phyloP scores from a whole-genome alignment of 2,113 vertebrate species.

The Mixornis gularis region DNA sequence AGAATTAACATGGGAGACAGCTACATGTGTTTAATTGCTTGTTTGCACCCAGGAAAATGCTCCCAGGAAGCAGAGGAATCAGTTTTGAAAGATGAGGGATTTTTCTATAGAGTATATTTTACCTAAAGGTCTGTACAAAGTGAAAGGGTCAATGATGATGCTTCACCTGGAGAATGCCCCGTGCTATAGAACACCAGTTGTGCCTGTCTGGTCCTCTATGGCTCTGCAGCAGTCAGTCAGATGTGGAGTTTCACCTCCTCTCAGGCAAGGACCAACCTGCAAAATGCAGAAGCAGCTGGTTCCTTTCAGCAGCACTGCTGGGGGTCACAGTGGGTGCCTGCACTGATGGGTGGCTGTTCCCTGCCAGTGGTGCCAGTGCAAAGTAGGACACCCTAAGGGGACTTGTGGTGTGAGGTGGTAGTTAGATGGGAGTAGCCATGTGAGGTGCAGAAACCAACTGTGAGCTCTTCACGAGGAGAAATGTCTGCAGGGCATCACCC shows the following conservation, averaged over 20 bases:
- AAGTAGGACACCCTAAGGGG: not conserved
- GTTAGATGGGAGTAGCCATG: not conserved
- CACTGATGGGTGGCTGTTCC: not conserved
- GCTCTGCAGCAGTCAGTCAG: fast-evolving
- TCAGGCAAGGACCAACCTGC: not conserved
- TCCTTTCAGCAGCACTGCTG: not conserved
- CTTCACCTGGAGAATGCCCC: not conserved
- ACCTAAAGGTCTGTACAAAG: not conserved
- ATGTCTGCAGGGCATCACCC: not conserved
- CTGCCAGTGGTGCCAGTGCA: not conserved
- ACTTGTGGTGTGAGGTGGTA: not conserved
- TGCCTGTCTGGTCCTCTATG: not conserved
- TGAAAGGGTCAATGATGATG: not conserved
- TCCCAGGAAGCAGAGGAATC: not conserved
- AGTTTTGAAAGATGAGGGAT: not conserved
- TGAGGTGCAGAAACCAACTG: not conserved
- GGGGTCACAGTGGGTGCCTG: fast-evolving
- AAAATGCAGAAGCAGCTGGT: not conserved
- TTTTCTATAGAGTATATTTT: not conserved
- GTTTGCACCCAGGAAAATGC: not conserved
- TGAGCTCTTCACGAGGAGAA: not conserved
- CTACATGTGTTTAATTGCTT: not conserved
- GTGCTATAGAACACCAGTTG: fast-evolving
- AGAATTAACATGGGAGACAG: not conserved
- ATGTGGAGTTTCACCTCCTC: not conserved